Evolutionary conservation across 2,797 vertebrate species (phyloP).

Genomic region (Poeciliopsis gracilis): DNA sequence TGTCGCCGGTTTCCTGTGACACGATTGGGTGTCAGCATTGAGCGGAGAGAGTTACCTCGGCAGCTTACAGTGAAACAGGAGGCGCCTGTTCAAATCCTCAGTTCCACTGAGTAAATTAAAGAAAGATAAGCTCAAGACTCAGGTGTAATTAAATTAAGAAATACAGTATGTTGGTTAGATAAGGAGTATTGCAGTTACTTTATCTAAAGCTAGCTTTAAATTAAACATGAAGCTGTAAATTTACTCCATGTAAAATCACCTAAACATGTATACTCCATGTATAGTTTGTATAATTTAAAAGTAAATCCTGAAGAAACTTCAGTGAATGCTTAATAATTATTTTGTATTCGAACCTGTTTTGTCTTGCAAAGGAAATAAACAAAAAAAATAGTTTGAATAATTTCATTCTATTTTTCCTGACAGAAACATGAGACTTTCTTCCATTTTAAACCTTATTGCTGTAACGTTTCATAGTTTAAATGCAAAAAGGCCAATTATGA

Average conservation of each 20-base stretch:
- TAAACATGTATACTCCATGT: too few relatives aligned
- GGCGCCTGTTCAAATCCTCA: slow-evolving; percentile 20
- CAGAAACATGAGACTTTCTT: background rate
- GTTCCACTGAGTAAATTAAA: slow-evolving; percentile 25
- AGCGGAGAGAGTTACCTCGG: slow-evolving; percentile 56
- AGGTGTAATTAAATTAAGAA: slow-evolving; percentile 23
- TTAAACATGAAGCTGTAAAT: slow-evolving; percentile 1
- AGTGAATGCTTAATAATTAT: background rate
- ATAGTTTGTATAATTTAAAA: background rate
- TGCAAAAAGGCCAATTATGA: background rate
- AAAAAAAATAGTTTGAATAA: background rate
- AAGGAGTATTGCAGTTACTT: background rate
- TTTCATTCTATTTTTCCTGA: background rate
- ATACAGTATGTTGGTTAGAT: background rate
- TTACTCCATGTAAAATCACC: background rate
- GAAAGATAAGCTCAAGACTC: slow-evolving; percentile 3
- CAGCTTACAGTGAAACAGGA: slow-evolving; percentile 52
- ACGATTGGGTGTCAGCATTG: slow-evolving; percentile 57
- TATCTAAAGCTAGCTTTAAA: background rate
- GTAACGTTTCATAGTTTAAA: background rate
- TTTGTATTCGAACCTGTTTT: background rate
- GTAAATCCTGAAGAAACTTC: background rate
- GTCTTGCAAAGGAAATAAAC: background rate
- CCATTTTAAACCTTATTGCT: background rate
- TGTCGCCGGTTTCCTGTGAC: slow-evolving; percentile 63